Evolutionary conservation across 35 echinoderm and acorn worm species (phyloP).

Genomic region (Eucidaris tribuloides): DNA sequence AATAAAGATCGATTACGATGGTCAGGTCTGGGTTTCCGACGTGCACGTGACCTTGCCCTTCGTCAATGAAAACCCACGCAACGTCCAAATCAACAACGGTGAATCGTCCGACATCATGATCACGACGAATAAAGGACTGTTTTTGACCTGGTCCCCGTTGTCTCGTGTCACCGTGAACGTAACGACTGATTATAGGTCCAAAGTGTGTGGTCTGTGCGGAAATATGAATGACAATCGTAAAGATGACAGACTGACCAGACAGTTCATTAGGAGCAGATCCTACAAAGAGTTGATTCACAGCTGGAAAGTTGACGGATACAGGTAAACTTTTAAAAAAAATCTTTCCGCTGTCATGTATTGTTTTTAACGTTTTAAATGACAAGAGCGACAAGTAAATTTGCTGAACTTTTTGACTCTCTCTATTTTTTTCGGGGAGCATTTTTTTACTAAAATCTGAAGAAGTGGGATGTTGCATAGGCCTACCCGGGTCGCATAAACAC

Average conservation of each 20-base stretch:
- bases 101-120: background rate
- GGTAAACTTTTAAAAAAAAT: background rate
- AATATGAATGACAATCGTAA: conserved; percentile 46
- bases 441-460: background rate
- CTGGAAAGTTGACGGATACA: conserved; percentile 78
- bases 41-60: conserved; percentile 48
- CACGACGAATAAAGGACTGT: conserved; percentile 41
- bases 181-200: background rate
- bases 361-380: background rate
- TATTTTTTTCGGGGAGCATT: background rate
- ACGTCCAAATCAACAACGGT: background rate
- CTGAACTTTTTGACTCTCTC: background rate
- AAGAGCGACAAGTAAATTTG: background rate
- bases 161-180: conserved; percentile 6
- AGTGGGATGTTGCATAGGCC: too few relatives aligned
- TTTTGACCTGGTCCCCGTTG: conserved; percentile 32
- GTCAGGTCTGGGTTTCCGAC: conserved; percentile 43
- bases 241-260: conserved; percentile 67
- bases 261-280: conserved; percentile 32
- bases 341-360: background rate
- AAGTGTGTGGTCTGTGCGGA: conserved; percentile 54
- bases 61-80: conserved; percentile 18
- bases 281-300: conserved; percentile 60
- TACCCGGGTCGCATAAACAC: too few relatives aligned
- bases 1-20: conserved; percentile 36